phyloP scores from a whole-genome alignment of 2,113 vertebrate species.

The Labeo rohita region DNA sequence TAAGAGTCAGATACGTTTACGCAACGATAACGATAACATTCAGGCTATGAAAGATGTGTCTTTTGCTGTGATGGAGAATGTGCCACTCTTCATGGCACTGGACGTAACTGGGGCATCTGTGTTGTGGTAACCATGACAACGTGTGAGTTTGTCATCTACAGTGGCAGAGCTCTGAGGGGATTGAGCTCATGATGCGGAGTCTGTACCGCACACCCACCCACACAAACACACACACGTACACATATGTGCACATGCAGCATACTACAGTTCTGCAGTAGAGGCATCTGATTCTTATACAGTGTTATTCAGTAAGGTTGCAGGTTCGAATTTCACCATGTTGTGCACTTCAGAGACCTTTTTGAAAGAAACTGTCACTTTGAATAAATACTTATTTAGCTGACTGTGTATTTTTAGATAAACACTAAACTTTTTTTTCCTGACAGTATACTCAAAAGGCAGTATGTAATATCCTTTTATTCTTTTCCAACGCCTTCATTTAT shows the following conservation, averaged over 20 bases:
- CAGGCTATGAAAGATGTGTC: slow-evolving; percentile 25
- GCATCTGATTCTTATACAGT: not conserved
- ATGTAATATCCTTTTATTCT: not conserved
- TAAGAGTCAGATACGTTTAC: not conserved
- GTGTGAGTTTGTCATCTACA: slow-evolving; percentile 55
- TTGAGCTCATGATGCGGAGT: slow-evolving; percentile 46
- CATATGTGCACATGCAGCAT: slow-evolving; percentile 29
- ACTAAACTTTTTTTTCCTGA: not conserved
- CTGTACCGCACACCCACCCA: slow-evolving; percentile 13
- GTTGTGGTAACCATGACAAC: slow-evolving; percentile 78
- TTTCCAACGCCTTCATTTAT: not conserved
- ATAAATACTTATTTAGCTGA: not conserved
- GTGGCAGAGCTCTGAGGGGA: slow-evolving; percentile 54
- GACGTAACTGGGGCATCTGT: slow-evolving; percentile 74
- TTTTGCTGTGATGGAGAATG: slow-evolving; percentile 58
- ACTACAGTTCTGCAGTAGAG: slow-evolving; percentile 8
- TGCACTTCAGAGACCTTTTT: not conserved
- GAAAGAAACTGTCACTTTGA: not conserved
- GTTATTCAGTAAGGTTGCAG: not conserved
- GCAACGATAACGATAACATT: not conserved
- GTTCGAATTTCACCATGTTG: not conserved
- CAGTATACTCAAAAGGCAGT: not conserved
- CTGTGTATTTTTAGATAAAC: not conserved
- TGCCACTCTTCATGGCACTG: slow-evolving; percentile 59
- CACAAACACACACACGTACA: slow-evolving; percentile 23